Evolutionary conservation across 2,797 vertebrate species (phyloP).

Genomic region (Holocentrus rufus): DNA sequence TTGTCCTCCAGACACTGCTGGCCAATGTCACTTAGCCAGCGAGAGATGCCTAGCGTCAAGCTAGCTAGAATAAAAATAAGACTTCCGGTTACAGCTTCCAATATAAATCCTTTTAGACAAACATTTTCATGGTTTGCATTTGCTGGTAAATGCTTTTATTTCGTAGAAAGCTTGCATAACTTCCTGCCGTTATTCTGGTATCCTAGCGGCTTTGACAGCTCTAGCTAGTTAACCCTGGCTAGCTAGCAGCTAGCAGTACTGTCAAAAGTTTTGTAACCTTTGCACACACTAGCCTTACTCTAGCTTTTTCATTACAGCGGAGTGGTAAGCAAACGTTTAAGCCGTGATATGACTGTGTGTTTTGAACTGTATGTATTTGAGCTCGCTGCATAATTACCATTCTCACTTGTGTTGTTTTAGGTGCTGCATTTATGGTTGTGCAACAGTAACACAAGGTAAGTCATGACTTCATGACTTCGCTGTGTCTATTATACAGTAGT

Average conservation of each 20-base stretch:
- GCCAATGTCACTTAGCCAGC: conserved; percentile 63
- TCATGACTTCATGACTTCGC: neutral
- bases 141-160: no score
- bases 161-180: neutral
- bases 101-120: neutral
- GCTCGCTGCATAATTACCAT: neutral
- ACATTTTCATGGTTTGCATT: no score
- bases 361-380: neutral
- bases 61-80: neutral
- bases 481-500: neutral
- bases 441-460: conserved; percentile 19
- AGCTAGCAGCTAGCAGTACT: no score
- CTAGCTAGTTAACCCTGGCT: neutral
- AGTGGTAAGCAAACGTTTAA: neutral
- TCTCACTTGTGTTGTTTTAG: neutral
- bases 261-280: neutral
- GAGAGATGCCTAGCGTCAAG: conserved; percentile 26
- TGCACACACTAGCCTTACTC: neutral
- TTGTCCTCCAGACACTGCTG: conserved; percentile 55
- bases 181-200: neutral
- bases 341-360: neutral
- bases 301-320: neutral
- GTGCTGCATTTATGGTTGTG: conserved; percentile 26
- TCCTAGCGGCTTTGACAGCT: neutral
- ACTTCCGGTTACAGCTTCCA: neutral